Evolutionary conservation across 2,888 invertebrate species (phyloP).

Genomic region (Chymomyza procnemis): DNA sequence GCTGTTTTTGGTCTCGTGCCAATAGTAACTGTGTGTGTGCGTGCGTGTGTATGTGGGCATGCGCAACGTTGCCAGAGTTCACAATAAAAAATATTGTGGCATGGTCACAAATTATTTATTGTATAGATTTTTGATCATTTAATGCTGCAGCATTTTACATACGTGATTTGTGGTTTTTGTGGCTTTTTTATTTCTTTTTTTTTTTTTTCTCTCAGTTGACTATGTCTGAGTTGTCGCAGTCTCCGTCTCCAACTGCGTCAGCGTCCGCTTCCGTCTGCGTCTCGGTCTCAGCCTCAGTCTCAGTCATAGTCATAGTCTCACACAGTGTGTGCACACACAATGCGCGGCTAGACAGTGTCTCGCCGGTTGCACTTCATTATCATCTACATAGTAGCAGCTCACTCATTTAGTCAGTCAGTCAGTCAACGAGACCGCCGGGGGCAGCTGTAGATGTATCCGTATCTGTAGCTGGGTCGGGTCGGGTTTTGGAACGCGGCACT

Average conservation of each 20-base stretch:
- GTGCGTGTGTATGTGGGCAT: slow-evolving; percentile 17
- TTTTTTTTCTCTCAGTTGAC: neutral
- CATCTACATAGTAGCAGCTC: neutral
- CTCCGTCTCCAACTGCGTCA: slow-evolving; percentile 13
- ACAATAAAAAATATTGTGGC: neutral
- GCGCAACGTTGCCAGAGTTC: neutral
- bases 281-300: slow-evolving; percentile 13
- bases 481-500: slow-evolving; percentile 7
- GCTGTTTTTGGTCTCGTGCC: neutral
- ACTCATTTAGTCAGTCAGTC: slow-evolving; percentile 26
- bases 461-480: neutral
- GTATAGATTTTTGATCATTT: neutral
- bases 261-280: slow-evolving; percentile 9
- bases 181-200: neutral
- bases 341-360: slow-evolving; percentile 76
- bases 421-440: slow-evolving; percentile 22
- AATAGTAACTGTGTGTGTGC: slow-evolving; percentile 15
- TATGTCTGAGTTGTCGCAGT: slow-evolving; percentile 1
- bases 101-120: neutral
- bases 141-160: neutral
- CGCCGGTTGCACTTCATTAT: slow-evolving; percentile 74
- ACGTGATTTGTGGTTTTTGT: neutral
- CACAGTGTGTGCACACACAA: slow-evolving; percentile 52
- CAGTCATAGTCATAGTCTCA: slow-evolving; percentile 14
- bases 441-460: neutral